phyloP scores from a whole-genome alignment of 2,888 invertebrate genomes.

The Idaea dimidiata region DNA sequence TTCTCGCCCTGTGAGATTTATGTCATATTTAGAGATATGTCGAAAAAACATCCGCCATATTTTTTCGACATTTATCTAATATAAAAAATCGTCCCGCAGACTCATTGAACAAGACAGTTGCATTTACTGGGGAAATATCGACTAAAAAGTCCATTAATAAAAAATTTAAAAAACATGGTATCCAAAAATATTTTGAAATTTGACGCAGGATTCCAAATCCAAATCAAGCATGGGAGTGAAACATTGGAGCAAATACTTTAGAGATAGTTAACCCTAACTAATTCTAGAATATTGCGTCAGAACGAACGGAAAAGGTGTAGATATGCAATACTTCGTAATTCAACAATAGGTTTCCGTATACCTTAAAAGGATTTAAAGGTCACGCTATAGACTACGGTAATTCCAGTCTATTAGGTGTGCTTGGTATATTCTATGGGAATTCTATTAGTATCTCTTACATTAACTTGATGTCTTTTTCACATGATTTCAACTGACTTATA shows the following conservation, averaged over 20 bases:
- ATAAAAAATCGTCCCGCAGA: too few relatives aligned
- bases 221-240: too few relatives aligned
- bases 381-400: background rate
- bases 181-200: too few relatives aligned
- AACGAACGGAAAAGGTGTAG: background rate
- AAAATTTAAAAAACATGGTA: too few relatives aligned
- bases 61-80: too few relatives aligned
- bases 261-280: background rate
- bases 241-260: background rate
- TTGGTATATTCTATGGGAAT: background rate
- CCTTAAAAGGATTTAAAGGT: background rate
- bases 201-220: too few relatives aligned
- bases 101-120: too few relatives aligned
- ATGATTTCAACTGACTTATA: background rate
- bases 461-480: background rate
- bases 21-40: too few relatives aligned
- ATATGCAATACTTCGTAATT: background rate
- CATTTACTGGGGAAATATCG: too few relatives aligned
- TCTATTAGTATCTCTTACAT: background rate
- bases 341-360: background rate
- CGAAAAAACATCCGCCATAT: too few relatives aligned
- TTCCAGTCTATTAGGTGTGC: background rate
- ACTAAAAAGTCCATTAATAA: too few relatives aligned
- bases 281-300: background rate
- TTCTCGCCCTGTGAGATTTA: too few relatives aligned